These are phyloP conservation scores for Phyllopteryx taeniolatus DNA, from an alignment of 2,113 vertebrate species.

Conservation along the genomic window DNA sequence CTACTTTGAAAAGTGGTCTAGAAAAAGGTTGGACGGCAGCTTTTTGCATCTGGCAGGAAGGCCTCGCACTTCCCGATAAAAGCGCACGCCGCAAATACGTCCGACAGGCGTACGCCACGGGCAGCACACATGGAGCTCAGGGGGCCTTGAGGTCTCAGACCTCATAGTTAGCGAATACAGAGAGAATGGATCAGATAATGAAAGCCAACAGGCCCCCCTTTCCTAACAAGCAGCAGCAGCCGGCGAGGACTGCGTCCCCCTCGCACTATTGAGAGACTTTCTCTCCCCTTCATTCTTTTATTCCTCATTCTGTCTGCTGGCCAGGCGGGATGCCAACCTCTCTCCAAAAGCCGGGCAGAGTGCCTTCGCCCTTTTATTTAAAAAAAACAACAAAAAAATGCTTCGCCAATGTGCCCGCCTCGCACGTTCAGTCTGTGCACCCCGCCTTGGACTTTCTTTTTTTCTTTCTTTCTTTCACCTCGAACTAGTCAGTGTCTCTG, in stretches of 20 bases:
- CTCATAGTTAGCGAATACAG: constrained; percentile 58
- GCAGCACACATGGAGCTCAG: constrained; percentile 7
- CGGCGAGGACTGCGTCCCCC: constrained; percentile 51
- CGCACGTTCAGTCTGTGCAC: constrained; percentile 55
- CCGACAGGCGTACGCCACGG: constrained; percentile 46
- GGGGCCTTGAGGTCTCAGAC: constrained; percentile 45
- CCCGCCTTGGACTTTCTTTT: constrained; percentile 31
- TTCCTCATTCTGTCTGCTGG: constrained; percentile 72
- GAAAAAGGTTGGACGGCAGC: constrained; percentile 6
- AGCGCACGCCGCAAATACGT: constrained; percentile 45
- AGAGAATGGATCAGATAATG: constrained; percentile 65
- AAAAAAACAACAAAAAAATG: constrained; percentile 36
- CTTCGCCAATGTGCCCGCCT: constrained; percentile 55
- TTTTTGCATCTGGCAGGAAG: neutral
- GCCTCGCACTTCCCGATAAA: constrained; percentile 29
- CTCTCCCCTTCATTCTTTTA: constrained; percentile 71
- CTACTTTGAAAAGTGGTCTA: neutral
- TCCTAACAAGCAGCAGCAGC: constrained; percentile 34
- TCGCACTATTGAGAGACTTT: constrained; percentile 68
- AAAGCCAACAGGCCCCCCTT: constrained; percentile 59
- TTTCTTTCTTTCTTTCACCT: constrained; percentile 36
- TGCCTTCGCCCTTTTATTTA: constrained; percentile 78
- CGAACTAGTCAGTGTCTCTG: constrained; percentile 22
- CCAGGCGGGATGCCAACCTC: constrained; percentile 73
- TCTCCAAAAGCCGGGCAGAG: constrained; percentile 72